These are phyloP conservation scores for Odontomyia ornata DNA, from an alignment of 2,888 invertebrate genomes.

Conservation along the genomic window DNA sequence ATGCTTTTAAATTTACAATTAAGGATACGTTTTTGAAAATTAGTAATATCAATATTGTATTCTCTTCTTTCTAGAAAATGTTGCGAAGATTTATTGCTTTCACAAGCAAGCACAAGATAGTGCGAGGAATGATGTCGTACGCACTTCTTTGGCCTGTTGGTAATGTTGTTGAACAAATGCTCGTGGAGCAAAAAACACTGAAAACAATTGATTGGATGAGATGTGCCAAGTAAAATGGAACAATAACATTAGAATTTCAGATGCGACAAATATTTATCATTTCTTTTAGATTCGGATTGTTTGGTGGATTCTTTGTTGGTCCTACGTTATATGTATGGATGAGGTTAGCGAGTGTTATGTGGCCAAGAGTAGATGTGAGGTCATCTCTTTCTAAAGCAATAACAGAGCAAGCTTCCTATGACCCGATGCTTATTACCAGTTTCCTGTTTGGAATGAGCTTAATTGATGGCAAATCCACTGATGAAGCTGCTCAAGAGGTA, in stretches of 20 bases:
- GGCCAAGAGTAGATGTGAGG: conserved; percentile 62
- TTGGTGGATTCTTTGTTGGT: conserved; percentile 73
- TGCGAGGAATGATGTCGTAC: conserved; percentile 70
- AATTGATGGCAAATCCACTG: conserved; percentile 66
- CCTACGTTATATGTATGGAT: conserved; percentile 76
- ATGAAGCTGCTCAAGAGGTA: conserved; percentile 66
- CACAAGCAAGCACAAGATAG: conserved; percentile 65
- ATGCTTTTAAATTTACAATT: no score
- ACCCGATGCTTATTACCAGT: conserved; percentile 68
- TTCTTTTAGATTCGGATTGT: conserved; percentile 68
- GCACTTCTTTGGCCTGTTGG: conserved; percentile 70
- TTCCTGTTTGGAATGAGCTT: conserved; percentile 71
- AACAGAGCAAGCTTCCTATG: conserved; percentile 70
- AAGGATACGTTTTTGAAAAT: no score
- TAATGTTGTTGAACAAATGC: conserved; percentile 68
- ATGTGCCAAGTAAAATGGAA: conserved; percentile 62
- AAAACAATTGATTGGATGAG: conserved; percentile 68
- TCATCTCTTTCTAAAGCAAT: conserved; percentile 64
- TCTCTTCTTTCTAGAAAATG: conserved; percentile 53
- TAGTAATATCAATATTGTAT: no score
- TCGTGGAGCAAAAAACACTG: conserved; percentile 65
- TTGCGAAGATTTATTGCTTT: conserved; percentile 64
- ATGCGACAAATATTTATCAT: background rate
- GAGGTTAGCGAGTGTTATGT: conserved; percentile 68
- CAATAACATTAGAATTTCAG: background rate